Percentiles rank a stretch among this genome's conserved stretches.
Conservation (phyloP, 1,140 invertebrate genomes). For the Panagrolaimus sp. region DNA sequence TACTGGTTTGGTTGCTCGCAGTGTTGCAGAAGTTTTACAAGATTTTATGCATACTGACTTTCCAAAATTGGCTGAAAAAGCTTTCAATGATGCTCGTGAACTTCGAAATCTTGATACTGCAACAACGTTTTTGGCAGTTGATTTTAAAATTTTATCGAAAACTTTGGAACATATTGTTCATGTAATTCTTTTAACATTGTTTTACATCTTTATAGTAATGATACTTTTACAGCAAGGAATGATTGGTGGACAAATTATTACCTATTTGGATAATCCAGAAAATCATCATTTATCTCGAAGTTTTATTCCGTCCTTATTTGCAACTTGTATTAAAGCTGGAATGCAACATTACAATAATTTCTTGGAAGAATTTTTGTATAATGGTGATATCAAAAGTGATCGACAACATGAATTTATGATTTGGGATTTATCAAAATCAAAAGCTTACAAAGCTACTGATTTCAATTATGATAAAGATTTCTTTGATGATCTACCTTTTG, state of each 20-base stretch:
- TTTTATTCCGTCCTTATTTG: not conserved
- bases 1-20: not conserved
- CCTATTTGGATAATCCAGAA: not conserved
- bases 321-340: not conserved
- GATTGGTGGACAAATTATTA: not conserved
- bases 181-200: not conserved
- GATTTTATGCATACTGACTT: not conserved
- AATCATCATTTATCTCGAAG: not conserved
- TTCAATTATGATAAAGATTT: too few relatives aligned
- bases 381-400: not conserved
- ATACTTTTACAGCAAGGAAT: not conserved
- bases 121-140: not conserved
- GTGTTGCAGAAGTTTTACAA: not conserved
- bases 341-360: not conserved
- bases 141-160: not conserved
- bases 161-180: not conserved
- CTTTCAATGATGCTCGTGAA: not conserved
- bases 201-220: not conserved
- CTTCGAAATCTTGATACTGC: not conserved
- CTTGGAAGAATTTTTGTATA: constrained; percentile 1
- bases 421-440: not conserved
- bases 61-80: not conserved
- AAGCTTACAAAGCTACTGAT: not conserved
- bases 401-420: constrained; percentile 12
- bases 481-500: not conserved